Conservation (phyloP, 1,140 invertebrate species). For the Magallana angulata region DNA sequence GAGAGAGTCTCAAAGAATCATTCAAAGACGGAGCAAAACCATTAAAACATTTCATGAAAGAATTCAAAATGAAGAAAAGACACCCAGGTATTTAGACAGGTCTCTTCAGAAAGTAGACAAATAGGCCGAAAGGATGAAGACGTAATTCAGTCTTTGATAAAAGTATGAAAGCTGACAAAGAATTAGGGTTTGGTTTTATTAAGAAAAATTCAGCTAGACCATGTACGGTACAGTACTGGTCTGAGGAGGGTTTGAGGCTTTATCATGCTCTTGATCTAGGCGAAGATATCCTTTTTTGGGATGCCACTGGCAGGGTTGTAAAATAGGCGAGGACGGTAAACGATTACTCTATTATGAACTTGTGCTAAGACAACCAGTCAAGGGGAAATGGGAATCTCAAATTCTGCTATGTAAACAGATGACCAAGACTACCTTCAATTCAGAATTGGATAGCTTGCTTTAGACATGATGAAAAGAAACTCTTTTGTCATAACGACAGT, state of each 20-base stretch:
- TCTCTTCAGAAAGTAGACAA: not conserved
- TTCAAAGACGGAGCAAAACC: not conserved
- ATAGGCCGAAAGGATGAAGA: not conserved
- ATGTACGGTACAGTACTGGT: not conserved
- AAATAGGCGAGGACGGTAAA: not conserved
- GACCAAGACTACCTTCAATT: not conserved
- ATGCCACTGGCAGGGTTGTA: not conserved
- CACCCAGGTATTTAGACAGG: not conserved
- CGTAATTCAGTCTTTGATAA: not conserved
- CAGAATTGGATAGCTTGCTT: not conserved
- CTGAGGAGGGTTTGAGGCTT: not conserved
- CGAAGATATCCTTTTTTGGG: not conserved
- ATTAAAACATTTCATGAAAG: constrained; percentile 7
- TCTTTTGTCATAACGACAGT: not conserved
- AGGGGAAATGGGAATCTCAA: not conserved
- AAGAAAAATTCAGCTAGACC: not conserved
- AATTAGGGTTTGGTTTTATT: not conserved
- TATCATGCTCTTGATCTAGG: not conserved
- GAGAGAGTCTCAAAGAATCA: not conserved
- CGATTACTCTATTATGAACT: not conserved
- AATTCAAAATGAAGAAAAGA: not conserved
- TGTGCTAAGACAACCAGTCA: not conserved
- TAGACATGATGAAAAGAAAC: not conserved
- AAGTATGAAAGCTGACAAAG: not conserved
- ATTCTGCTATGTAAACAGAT: not conserved